A percentile compares a stretch with the other conserved stretches of the same genome.
These are phyloP conservation scores for Clarias laeviceps DNA, from an alignment of 2,797 vertebrate genomes.

Conservation along the genomic window DNA sequence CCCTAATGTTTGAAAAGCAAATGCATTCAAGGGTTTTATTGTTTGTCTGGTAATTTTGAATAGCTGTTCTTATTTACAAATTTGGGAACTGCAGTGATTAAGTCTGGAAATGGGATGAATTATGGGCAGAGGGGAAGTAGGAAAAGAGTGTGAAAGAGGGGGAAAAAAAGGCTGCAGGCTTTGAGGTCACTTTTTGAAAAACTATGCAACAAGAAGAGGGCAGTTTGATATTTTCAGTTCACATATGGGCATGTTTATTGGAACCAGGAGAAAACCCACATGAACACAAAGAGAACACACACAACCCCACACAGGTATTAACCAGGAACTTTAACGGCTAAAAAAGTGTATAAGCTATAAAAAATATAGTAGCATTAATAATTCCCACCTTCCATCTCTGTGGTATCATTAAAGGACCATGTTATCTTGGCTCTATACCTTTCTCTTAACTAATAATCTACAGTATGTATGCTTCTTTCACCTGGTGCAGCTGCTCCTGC, in stretches of 20 bases:
- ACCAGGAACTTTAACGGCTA: background rate
- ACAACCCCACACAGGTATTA: background rate
- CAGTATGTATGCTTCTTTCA: background rate
- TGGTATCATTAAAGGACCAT: background rate
- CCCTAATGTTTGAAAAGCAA: slow-evolving; percentile 51
- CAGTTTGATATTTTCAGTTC: background rate
- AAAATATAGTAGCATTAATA: background rate
- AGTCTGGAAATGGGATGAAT: slow-evolving; percentile 21
- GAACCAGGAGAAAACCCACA: background rate
- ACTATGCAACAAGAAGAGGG: background rate
- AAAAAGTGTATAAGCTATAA: background rate
- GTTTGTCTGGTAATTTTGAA: slow-evolving; percentile 37
- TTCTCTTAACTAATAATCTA: background rate
- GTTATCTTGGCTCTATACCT: background rate
- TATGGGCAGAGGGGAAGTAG: slow-evolving; percentile 11
- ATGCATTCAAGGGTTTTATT: slow-evolving; percentile 40
- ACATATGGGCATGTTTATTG: background rate
- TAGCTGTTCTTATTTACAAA: slow-evolving; percentile 41
- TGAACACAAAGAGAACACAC: background rate
- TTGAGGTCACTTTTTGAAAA: slow-evolving; percentile 12
- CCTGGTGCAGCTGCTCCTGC: background rate
- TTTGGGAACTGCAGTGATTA: slow-evolving; percentile 31
- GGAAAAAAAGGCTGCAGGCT: background rate
- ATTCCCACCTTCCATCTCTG: background rate
- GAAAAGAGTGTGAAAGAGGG: background rate